These are phyloP conservation scores for Phalacrocorax brasilianus DNA, from an alignment of 2,113 vertebrate species.

Conservation along the genomic window DNA sequence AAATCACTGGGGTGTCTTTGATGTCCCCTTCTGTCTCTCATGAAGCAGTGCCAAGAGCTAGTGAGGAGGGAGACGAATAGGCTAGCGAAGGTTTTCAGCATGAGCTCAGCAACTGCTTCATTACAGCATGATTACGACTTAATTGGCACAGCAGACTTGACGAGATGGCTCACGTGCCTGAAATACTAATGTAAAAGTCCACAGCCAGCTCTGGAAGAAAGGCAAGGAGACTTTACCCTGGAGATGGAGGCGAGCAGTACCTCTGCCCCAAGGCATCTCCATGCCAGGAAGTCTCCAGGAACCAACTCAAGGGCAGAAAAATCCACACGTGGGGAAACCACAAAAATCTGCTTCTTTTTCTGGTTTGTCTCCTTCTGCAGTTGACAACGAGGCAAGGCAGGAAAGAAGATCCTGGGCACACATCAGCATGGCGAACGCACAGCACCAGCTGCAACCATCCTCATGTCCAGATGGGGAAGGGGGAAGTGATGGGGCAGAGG, in stretches of 20 bases:
- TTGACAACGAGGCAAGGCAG: not conserved
- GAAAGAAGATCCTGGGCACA: not conserved
- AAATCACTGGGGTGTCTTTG: not conserved
- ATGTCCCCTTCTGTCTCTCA: not conserved
- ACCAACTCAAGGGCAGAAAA: not conserved
- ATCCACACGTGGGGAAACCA: not conserved
- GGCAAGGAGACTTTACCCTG: not conserved
- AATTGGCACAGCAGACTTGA: conserved; percentile 29
- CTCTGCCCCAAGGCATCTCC: not conserved
- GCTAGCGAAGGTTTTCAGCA: not conserved
- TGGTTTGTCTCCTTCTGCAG: not conserved
- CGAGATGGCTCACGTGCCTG: not conserved
- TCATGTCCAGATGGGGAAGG: not conserved
- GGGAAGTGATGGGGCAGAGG: not conserved
- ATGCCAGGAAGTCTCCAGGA: not conserved
- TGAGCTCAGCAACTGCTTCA: not conserved
- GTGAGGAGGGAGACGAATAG: not conserved
- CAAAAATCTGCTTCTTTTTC: not conserved
- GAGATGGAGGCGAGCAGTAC: not conserved
- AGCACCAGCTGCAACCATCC: not conserved
- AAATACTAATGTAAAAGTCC: not conserved
- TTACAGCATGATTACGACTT: not conserved
- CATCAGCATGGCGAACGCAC: not conserved
- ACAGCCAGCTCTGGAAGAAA: not conserved
- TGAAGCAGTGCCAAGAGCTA: not conserved